Evolutionary conservation across 2,888 invertebrate genomes (phyloP), one percentile per base, ranked within the genome.

Genomic region (Rosalia funebris): DNA sequence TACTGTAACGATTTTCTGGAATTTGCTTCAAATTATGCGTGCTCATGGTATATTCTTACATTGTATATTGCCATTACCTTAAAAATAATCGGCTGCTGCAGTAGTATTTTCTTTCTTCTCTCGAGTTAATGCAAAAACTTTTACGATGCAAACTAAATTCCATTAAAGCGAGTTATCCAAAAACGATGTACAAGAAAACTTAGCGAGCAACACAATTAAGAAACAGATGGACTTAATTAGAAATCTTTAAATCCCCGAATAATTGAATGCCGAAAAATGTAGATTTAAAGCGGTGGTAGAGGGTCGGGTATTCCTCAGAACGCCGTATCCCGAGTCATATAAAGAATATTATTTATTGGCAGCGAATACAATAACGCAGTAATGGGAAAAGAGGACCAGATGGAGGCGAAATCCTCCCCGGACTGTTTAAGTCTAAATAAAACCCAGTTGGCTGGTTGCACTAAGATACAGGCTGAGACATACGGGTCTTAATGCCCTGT

Each of bases 341-440:
- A 80, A 80, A 80, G 80, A 80, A 79, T 80, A 80, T 80, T 80
- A 80, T 80, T 80, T 80, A 80, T 80, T 79, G 80, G 78, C 78
- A 72, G 74, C 70, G 79, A 78, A 78, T 77, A 80, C 80, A 80
- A 80, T 80, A 79, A 79, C 76, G 73, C 75, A 65, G 78, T 80
- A 80, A 80, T 80, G 78, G 80, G 75, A 71, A 73, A 68, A 75
- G 75, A 60, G 54, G 71, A 50, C 74, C 75, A 71, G 47, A 32
- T 25, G 46, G 61, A 48, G 50, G 41, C 25, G 37, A 11, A 32
- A 42, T 42, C 41, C 12, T 53, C 16, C 53, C 32, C 17, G 47
- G 44, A 16, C 41, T 34, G 41, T 25, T 36, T 20, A 39, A 45
- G 45, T 20, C 45, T 19, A 32, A 39, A 55, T 47, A 54, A 17